Base-by-base conservation (phyloP, 2,113 vertebrate species). In the Mormyrus iriodes region DNA sequence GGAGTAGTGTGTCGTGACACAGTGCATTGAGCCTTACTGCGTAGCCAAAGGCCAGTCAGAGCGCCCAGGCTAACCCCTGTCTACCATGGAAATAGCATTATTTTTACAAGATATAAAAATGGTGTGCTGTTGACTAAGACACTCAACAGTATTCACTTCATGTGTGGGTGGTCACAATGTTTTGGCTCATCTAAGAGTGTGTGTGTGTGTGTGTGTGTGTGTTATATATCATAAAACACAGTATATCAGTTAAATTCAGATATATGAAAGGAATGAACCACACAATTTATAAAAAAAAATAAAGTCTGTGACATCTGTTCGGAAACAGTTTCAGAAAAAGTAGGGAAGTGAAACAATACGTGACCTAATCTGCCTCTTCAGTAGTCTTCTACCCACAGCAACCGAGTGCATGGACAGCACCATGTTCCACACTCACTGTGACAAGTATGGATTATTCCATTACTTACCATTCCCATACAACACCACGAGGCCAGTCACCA, bases 401-500 rank as follows among this genome's bases (percentile, higher is more conserved):
- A 86, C n/a, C 3, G 13, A 46, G 46, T 24, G 15, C 6, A 35
- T 31, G 48, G n/a, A 85, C 31, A 51, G 9, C n/a, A 85, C n/a
- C 48, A 3, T 27, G 48, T 31, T 52, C 12, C 85, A 86, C 46
- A 51, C 49, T 5, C 85, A 52, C 44, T 39, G 15, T 86, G 51
- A 86, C 51, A 15, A 53, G 19, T 10, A 31, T 35, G 51, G 31
- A 51, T 17, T 15, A 46, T 65, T 3, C 49, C 46, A 21, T 61
- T 65, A 73, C 97, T 95, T 93, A 99, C 98, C 98, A 19, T 95
- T 95, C 0, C 98, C 96, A 0, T 98, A 98, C 3, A 98, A 89
- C 88, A 98, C 97, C 93, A 99, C 94, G 94, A 98, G 83, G 0
- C 97, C 97, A 0, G 95, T 89, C 19, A 98, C 97, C 98, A 99